phyloP scores from a whole-genome alignment of 2,797 vertebrate genomes.

The Simalia tracyae region DNA sequence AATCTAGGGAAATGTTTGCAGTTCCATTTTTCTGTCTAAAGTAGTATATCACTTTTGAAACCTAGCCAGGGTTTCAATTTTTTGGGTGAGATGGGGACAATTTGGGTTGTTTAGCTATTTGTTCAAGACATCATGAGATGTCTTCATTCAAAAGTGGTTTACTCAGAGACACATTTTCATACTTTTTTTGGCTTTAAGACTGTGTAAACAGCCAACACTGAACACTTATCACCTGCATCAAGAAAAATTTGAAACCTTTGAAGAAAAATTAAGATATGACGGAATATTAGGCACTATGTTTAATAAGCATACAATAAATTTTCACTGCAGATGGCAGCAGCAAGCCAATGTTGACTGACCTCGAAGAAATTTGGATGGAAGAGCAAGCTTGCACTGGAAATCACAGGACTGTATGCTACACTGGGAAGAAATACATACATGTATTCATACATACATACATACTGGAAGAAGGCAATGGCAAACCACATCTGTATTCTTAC shows the following conservation, averaged over 20 bases:
- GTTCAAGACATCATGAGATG: neutral
- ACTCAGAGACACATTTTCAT: neutral
- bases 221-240: neutral
- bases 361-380: neutral
- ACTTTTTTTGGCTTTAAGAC: neutral
- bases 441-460: neutral
- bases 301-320: neutral
- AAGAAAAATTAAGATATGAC: neutral
- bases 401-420: neutral
- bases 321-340: neutral
- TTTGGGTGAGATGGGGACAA: neutral
- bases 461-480: neutral
- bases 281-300: neutral
- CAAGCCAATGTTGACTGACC: neutral
- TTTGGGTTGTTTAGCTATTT: neutral
- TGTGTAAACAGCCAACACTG: neutral
- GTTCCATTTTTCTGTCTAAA: neutral
- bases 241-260: neutral
- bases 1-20: neutral
- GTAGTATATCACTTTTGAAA: neutral
- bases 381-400: neutral
- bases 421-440: neutral
- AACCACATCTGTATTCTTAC: neutral
- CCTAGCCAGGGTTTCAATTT: too few species aligned
- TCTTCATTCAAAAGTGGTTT: neutral